Percentiles rank a stretch among this genome's conserved stretches.
These are phyloP conservation scores for Cantharis rufa DNA, from an alignment of 2,888 invertebrate genomes.

Conservation along the genomic window DNA sequence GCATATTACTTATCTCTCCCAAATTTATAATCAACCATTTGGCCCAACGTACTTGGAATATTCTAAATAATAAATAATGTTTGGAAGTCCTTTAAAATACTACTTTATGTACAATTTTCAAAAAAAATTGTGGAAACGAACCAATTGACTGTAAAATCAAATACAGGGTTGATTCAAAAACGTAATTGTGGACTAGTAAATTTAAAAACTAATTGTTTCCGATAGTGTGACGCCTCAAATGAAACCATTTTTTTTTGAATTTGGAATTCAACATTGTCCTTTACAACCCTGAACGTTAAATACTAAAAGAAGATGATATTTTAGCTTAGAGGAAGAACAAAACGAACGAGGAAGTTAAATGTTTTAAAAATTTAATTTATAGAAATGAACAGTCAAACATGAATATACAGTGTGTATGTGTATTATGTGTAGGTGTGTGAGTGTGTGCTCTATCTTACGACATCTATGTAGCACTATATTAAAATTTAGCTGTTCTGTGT, in stretches of 20 bases:
- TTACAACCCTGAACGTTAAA: neutral
- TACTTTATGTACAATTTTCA: constrained; percentile 17
- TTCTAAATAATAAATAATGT: constrained; percentile 29
- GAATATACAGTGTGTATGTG: constrained; percentile 32
- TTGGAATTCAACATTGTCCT: neutral
- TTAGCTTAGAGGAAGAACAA: neutral
- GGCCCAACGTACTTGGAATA: neutral
- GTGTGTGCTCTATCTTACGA: constrained; percentile 48
- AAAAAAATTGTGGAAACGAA: neutral
- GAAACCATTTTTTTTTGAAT: no score
- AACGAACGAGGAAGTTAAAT: neutral
- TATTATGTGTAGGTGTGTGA: neutral
- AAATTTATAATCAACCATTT: neutral
- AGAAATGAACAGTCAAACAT: constrained; percentile 47
- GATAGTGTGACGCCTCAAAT: neutral
- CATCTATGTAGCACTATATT: constrained; percentile 46
- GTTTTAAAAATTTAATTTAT: constrained; percentile 5
- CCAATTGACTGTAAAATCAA: neutral
- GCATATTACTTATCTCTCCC: neutral
- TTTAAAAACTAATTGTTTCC: neutral
- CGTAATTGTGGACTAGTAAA: neutral
- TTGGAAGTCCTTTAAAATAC: constrained; percentile 31
- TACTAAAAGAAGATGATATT: neutral
- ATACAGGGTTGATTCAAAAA: neutral
- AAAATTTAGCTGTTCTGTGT: constrained; percentile 43